Percentiles rank a stretch among this genome's conserved stretches.
Evolutionary conservation across 1,140 invertebrate species (phyloP).

Genomic region (Drosophila repletoides): DNA sequence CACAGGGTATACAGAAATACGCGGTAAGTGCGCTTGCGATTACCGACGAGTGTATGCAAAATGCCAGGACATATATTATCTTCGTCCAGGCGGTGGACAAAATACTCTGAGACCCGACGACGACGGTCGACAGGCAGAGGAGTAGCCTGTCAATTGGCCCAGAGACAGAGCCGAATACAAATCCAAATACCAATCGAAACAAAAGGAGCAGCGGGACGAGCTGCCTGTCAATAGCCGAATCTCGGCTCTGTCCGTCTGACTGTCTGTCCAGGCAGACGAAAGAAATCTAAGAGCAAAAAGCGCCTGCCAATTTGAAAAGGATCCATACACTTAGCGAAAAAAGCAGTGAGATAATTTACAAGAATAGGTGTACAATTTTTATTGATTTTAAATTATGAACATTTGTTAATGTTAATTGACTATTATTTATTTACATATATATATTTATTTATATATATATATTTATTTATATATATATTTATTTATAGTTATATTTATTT

Average conservation of each 20-base stretch:
- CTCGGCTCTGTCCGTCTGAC: too few relatives aligned
- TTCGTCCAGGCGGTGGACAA: conserved; percentile 68
- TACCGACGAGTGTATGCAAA: conserved; percentile 48
- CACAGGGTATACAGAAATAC: too few relatives aligned
- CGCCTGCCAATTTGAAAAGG: conserved; percentile 24
- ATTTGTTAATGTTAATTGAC: too few relatives aligned
- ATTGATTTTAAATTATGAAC: too few relatives aligned
- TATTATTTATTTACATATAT: too few relatives aligned
- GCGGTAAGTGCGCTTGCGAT: conserved; percentile 23
- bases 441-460: too few relatives aligned
- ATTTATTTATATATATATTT: too few relatives aligned
- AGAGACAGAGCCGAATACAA: neutral
- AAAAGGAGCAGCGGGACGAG: neutral
- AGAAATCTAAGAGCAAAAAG: conserved; percentile 32
- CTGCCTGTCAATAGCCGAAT: conserved; percentile 46
- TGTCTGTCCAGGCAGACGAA: conserved; percentile 12
- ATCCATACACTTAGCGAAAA: neutral
- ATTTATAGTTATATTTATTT: too few relatives aligned
- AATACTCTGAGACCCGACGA: conserved; percentile 21
- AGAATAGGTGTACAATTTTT: too few relatives aligned
- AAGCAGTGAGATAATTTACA: too few relatives aligned
- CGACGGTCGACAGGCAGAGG: conserved; percentile 21
- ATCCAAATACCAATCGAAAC: too few relatives aligned
- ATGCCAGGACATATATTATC: conserved; percentile 74
- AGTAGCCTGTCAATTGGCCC: conserved; percentile 40